A percentile compares a stretch with the other conserved stretches of the same genome.
These are phyloP conservation scores for Ammospiza nelsoni DNA, from an alignment of 2,113 vertebrate species.

Conservation along the genomic window DNA sequence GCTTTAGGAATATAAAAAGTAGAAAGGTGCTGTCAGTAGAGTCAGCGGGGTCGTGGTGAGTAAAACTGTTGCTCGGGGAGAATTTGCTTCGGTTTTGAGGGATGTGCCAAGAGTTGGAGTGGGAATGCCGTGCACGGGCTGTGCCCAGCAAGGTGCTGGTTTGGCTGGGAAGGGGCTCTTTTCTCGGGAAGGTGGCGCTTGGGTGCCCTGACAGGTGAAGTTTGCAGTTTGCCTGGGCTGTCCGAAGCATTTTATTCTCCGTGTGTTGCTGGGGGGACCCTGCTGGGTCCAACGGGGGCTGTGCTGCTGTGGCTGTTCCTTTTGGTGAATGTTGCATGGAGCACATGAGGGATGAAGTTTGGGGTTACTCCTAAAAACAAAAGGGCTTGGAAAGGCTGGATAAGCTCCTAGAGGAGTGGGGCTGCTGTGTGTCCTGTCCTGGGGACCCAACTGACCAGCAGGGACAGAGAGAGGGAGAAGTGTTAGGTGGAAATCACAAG, in stretches of 20 bases:
- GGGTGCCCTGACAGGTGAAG: neutral
- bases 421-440: neutral
- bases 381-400: neutral
- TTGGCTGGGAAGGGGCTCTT: neutral
- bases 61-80: constrained; percentile 20
- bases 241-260: neutral
- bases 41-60: neutral
- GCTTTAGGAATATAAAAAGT: neutral
- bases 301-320: neutral
- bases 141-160: neutral
- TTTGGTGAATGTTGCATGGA: neutral
- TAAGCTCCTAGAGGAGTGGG: neutral
- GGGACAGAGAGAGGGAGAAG: neutral
- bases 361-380: neutral
- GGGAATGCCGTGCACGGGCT: neutral
- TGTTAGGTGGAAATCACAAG: neutral
- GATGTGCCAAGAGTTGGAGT: neutral
- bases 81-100: constrained; percentile 33
- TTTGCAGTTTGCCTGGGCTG: neutral
- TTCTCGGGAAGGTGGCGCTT: neutral
- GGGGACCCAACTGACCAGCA: neutral
- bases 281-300: neutral
- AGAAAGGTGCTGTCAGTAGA: neutral
- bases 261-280: fast-evolving
- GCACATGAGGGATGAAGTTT: neutral